Conservation (phyloP, 2,113 vertebrate species). For the Cryptomyrus ogoouensis region DNA sequence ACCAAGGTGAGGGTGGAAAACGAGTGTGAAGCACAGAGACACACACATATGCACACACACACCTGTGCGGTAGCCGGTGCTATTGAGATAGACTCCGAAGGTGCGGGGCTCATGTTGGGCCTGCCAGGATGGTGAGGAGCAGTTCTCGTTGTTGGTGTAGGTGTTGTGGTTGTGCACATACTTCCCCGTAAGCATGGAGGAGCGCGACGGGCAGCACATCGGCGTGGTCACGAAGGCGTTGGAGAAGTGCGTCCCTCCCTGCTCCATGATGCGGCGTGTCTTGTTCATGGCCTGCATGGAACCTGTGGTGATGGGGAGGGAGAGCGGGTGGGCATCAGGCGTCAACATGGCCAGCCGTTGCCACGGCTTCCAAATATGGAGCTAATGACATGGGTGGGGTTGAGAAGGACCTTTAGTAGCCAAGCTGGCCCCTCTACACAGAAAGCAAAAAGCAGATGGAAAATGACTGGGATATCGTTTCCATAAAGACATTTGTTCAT, state of each 20-base stretch:
- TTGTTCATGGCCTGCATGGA: constrained; percentile 98
- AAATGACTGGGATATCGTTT: background rate
- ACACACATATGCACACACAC: background rate
- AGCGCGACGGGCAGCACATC: constrained; percentile 95
- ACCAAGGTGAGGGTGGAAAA: background rate
- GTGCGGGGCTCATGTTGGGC: constrained; percentile 82
- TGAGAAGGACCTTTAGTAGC: background rate
- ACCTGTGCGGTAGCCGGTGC: constrained; percentile 93
- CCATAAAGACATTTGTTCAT: constrained; percentile 7
- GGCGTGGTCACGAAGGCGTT: constrained; percentile 95
- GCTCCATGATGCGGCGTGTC: constrained; percentile 86
- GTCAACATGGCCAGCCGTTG: background rate
- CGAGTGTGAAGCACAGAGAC: background rate
- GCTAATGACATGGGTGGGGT: constrained; percentile 4
- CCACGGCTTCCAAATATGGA: background rate
- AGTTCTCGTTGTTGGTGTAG: constrained; percentile 98
- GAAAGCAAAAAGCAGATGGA: background rate
- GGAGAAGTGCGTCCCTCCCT: constrained; percentile 86
- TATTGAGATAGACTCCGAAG: constrained; percentile 88
- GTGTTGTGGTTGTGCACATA: constrained; percentile 98
- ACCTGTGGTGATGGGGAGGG: constrained; percentile 52
- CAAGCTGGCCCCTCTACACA: background rate
- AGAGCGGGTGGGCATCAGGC: background rate
- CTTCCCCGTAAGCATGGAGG: constrained; percentile 90
- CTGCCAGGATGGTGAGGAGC: constrained; percentile 91